Conservation (phyloP, 2,113 vertebrate species). For the Phyllopteryx taeniolatus region DNA sequence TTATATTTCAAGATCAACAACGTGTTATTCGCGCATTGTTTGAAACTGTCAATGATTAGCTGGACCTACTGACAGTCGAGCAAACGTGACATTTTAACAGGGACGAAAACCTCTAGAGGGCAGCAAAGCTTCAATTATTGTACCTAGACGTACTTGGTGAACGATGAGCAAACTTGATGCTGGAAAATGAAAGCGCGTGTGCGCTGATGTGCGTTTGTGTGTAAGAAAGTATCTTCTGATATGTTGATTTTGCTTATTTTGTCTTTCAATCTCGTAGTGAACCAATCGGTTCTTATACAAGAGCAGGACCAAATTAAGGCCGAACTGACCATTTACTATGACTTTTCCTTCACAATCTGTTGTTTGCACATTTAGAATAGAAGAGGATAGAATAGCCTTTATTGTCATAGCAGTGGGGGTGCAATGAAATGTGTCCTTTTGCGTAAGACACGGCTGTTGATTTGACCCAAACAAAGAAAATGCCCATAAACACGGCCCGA, state of each 20-base stretch:
- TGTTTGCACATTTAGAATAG: no score
- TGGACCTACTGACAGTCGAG: no score
- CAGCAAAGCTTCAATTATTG: slow-evolving; percentile 29
- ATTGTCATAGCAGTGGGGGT: no score
- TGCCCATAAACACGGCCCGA: background rate
- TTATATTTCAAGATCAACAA: background rate
- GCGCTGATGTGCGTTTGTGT: background rate
- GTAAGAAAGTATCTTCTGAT: background rate
- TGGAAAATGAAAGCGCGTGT: background rate
- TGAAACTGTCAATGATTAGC: background rate
- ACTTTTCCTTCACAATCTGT: no score
- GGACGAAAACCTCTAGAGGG: slow-evolving; percentile 27
- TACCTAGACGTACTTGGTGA: no score
- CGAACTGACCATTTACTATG: no score
- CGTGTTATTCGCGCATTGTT: background rate
- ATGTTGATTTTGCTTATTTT: background rate
- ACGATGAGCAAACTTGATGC: background rate
- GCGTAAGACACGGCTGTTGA: background rate
- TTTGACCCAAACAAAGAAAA: background rate
- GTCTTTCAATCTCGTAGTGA: background rate
- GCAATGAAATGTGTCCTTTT: no score
- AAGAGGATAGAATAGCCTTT: no score
- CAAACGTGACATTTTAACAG: background rate
- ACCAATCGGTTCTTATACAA: background rate
- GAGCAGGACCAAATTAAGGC: no score